Conservation (phyloP, 2,113 vertebrate species). For the Cololabis saira region DNA sequence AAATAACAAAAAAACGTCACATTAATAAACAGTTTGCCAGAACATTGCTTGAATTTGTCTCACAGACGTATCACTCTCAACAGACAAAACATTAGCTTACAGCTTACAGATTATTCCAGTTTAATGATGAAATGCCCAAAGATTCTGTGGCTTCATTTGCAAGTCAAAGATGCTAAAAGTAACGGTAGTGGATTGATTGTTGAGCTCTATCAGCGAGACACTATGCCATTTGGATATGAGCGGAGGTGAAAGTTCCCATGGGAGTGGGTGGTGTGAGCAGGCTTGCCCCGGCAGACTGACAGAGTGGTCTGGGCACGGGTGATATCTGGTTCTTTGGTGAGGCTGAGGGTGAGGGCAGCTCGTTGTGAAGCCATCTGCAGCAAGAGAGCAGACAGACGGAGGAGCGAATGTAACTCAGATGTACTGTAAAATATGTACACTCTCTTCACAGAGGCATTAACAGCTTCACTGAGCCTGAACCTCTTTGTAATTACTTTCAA, state of each 20-base stretch:
- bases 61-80: constrained; percentile 5
- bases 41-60: constrained; percentile 32
- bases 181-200: constrained; percentile 20
- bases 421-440: constrained; percentile 49
- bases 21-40: constrained; percentile 16
- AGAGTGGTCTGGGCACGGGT: constrained; percentile 55
- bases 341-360: constrained; percentile 63
- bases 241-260: constrained; percentile 60
- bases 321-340: constrained; percentile 60
- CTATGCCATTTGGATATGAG: constrained; percentile 51
- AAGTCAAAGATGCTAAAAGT: constrained; percentile 32
- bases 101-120: constrained; percentile 31
- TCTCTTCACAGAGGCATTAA: constrained; percentile 41
- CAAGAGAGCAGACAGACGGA: constrained; percentile 76
- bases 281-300: constrained; percentile 66
- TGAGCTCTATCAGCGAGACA: constrained; percentile 25
- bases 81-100: constrained; percentile 22
- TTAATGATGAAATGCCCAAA: constrained; percentile 10
- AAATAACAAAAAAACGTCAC: constrained; percentile 10
- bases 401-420: constrained; percentile 60
- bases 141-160: constrained; percentile 34
- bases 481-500: constrained; percentile 54
- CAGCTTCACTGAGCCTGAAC: constrained; percentile 52
- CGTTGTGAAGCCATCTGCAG: constrained; percentile 81
- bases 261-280: constrained; percentile 71